These are phyloP conservation scores for Taeniopygia guttata DNA, from an alignment of 2,797 vertebrate genomes.

Conservation along the genomic window DNA sequence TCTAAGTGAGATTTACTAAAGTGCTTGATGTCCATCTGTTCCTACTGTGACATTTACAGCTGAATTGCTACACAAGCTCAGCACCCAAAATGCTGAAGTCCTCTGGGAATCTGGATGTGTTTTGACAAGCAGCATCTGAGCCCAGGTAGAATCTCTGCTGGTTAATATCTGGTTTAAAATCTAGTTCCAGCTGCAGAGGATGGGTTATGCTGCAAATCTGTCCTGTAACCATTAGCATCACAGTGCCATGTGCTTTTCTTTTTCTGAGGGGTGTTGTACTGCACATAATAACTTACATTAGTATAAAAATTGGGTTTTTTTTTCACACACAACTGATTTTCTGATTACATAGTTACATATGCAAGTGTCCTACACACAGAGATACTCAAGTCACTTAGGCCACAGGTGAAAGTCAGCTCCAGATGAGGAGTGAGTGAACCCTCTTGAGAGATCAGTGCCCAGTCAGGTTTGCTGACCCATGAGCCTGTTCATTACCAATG, in stretches of 20 bases:
- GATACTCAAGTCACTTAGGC: not conserved
- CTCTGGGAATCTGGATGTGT: not conserved
- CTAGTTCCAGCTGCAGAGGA: not conserved
- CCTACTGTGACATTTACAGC: constrained; percentile 7
- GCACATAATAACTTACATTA: not conserved
- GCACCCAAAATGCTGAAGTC: constrained; percentile 19
- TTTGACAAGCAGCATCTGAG: not conserved
- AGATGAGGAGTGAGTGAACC: not conserved
- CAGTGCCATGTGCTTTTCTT: not conserved
- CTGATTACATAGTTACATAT: not conserved
- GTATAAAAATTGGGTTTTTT: not conserved
- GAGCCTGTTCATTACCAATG: not conserved
- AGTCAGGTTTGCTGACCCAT: constrained; percentile 6
- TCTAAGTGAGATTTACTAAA: not conserved
- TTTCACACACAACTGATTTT: not conserved
- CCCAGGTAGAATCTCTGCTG: not conserved
- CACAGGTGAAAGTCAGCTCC: not conserved
- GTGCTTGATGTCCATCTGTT: constrained; percentile 11
- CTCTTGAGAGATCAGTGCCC: not conserved
- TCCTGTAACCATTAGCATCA: not conserved
- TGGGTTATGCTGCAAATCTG: not conserved
- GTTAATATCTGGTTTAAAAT: not conserved
- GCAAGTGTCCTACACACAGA: not conserved
- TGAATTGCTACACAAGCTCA: not conserved
- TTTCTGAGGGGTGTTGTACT: not conserved